These are phyloP conservation scores for Opisthocomus hoazin DNA, from an alignment of 2,113 vertebrate genomes.

Conservation along the genomic window DNA sequence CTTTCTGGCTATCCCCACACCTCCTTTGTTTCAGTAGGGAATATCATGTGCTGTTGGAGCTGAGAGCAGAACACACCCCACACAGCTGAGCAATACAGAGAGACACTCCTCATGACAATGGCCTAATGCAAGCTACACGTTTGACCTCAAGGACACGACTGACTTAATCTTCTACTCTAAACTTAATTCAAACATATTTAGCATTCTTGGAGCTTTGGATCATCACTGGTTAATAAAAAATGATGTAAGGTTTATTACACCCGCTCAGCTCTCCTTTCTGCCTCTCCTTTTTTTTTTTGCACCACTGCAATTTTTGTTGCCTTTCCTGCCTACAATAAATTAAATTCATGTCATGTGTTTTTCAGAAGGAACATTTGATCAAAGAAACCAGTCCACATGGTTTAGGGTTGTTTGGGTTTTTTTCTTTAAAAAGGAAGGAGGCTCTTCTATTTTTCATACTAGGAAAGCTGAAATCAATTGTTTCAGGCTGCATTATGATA, in stretches of 20 bases:
- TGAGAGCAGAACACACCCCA: not conserved
- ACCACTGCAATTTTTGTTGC: not conserved
- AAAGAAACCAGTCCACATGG: not conserved
- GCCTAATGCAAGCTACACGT: not conserved
- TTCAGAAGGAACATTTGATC: not conserved
- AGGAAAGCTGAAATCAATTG: not conserved
- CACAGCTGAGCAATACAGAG: not conserved
- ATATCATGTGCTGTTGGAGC: not conserved
- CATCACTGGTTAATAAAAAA: not conserved
- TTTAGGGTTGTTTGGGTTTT: not conserved
- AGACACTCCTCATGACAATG: not conserved
- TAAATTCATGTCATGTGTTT: not conserved
- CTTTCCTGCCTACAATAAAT: not conserved
- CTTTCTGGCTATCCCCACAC: not conserved
- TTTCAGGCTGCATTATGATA: not conserved
- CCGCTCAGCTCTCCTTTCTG: not conserved
- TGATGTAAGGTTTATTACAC: not conserved
- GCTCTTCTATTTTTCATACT: not conserved
- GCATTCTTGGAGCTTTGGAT: not conserved
- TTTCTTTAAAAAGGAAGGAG: not conserved
- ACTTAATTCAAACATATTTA: not conserved
- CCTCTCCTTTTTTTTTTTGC: not conserved
- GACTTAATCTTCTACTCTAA: not conserved
- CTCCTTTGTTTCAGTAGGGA: not conserved
- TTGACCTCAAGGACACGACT: not conserved